Evolutionary conservation across 2,113 vertebrate species (phyloP).

Genomic region (Sula dactylatra): DNA sequence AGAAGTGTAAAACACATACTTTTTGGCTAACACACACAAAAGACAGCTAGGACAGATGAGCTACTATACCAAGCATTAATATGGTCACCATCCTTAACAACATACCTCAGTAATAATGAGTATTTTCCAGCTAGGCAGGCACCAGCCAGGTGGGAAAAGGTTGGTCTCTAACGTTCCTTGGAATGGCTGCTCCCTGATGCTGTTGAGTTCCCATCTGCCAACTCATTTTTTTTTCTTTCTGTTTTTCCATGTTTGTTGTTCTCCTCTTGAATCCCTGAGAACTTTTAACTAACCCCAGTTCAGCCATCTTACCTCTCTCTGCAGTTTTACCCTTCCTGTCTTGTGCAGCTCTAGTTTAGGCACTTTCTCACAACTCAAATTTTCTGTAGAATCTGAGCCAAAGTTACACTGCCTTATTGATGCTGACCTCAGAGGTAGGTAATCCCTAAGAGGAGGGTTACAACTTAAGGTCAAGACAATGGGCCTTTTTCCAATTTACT

Average conservation of each 20-base stretch:
- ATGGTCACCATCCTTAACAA: not conserved
- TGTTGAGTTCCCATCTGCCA: not conserved
- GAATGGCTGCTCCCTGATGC: not conserved
- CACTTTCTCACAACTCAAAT: not conserved
- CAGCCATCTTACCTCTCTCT: not conserved
- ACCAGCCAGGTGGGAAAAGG: not conserved
- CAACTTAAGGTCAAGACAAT: not conserved
- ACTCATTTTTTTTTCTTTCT: not conserved
- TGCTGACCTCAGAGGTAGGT: not conserved
- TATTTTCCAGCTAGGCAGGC: not conserved
- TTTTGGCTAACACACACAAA: not conserved
- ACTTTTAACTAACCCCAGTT: not conserved
- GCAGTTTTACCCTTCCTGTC: not conserved
- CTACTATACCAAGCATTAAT: not conserved
- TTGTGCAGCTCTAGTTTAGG: not conserved
- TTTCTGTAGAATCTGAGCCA: not conserved
- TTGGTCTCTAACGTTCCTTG: not conserved
- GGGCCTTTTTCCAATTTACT: not conserved
- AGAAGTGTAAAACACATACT: not conserved
- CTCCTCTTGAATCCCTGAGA: not conserved
- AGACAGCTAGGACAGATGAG: not conserved
- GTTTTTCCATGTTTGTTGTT: not conserved
- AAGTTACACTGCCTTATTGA: not conserved
- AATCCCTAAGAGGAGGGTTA: not conserved
- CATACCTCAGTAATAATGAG: not conserved